These are phyloP conservation scores for Darevskia nairensis DNA, from an alignment of 2,797 vertebrate genomes.

Conservation along the genomic window DNA sequence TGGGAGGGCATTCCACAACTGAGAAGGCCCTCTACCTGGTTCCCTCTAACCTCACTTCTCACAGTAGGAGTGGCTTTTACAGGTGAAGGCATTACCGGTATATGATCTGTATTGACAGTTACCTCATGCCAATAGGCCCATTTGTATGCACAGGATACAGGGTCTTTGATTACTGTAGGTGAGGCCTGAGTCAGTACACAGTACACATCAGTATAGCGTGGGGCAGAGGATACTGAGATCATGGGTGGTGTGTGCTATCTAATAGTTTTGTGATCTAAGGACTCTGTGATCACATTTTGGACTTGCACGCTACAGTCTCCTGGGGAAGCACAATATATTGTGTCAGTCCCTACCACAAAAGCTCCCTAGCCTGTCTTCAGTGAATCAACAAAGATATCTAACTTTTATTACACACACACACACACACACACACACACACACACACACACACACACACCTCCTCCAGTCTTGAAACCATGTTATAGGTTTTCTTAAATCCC, in stretches of 20 bases:
- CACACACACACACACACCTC: constrained; percentile 21
- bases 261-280: too few species aligned
- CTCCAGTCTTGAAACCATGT: constrained; percentile 23
- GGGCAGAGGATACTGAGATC: too few species aligned
- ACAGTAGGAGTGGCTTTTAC: too few species aligned
- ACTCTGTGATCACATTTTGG: neutral
- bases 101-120: constrained; percentile 38
- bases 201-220: too few species aligned
- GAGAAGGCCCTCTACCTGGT: too few species aligned
- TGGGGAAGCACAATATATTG: neutral
- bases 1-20: too few species aligned
- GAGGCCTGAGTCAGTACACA: too few species aligned
- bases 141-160: constrained; percentile 51
- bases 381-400: neutral
- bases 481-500: constrained; percentile 46
- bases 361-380: neutral
- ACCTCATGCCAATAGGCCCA: constrained; percentile 57
- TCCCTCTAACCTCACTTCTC: too few species aligned
- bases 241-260: too few species aligned
- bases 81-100: constrained; percentile 42
- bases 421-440: neutral
- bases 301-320: neutral
- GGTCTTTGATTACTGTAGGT: constrained; percentile 44
- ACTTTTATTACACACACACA: neutral
- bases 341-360: neutral